Evolutionary conservation across 2,797 vertebrate species (phyloP).

Genomic region (Bovichtus variegatus): DNA sequence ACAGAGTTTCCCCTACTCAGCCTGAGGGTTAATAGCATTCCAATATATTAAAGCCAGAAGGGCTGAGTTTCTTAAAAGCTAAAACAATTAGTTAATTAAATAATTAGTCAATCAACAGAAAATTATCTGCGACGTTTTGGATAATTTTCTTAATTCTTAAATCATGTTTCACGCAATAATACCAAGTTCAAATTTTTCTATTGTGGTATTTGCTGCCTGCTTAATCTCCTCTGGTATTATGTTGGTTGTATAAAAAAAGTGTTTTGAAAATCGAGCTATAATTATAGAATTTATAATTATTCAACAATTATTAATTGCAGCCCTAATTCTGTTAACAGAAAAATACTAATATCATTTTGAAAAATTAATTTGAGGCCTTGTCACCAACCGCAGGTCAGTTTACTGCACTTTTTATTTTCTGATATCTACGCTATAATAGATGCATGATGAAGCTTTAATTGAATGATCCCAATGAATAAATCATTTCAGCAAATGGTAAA

Average conservation of each 20-base stretch:
- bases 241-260: background rate
- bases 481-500: background rate
- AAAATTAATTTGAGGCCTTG: too few relatives aligned
- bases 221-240: background rate
- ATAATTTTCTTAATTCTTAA: background rate
- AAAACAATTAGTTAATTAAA: accelerated
- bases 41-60: background rate
- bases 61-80: background rate
- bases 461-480: background rate
- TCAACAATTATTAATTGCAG: too few relatives aligned
- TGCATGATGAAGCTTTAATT: background rate
- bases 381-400: background rate
- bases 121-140: background rate
- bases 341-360: too few relatives aligned
- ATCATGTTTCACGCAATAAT: background rate
- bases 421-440: background rate
- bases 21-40: background rate
- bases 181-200: background rate
- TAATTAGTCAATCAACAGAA: background rate
- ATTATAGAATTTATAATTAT: too few relatives aligned
- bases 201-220: background rate
- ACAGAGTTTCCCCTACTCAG: too few relatives aligned
- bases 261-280: too few relatives aligned
- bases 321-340: too few relatives aligned
- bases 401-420: background rate